These are phyloP conservation scores for Distichodus sexfasciatus DNA, from an alignment of 2,797 vertebrate genomes.

Conservation along the genomic window DNA sequence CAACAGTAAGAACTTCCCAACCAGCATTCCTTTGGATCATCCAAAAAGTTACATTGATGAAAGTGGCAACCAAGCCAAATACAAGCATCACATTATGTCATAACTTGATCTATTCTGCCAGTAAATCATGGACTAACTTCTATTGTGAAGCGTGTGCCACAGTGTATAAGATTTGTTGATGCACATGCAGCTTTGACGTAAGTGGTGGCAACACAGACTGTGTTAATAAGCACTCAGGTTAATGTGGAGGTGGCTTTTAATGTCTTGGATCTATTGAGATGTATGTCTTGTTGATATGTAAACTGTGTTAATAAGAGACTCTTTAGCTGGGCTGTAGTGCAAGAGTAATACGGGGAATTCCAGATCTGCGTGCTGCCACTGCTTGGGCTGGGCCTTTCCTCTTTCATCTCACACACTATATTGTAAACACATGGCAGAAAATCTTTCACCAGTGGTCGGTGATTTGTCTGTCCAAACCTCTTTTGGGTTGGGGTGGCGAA, in stretches of 20 bases:
- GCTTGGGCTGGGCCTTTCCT: constrained; percentile 31
- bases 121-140: not conserved
- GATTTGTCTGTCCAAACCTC: constrained; percentile 37
- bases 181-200: not conserved
- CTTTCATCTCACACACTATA: constrained; percentile 37
- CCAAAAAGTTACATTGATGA: not conserved
- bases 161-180: not conserved
- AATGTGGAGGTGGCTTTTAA: not conserved
- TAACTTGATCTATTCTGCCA: not conserved
- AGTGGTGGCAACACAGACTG: not conserved
- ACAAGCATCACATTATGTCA: not conserved
- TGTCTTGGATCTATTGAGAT: not conserved
- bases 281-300: constrained; percentile 5
- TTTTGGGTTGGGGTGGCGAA: constrained; percentile 1
- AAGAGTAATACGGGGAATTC: constrained; percentile 45
- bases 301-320: constrained; percentile 24
- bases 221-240: not conserved
- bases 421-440: constrained; percentile 49
- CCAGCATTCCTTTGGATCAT: not conserved
- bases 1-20: not conserved
- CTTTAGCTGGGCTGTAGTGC: constrained; percentile 29
- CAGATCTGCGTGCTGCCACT: constrained; percentile 41
- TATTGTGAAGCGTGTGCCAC: not conserved
- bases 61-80: not conserved
- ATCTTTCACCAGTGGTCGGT: not conserved